Evolutionary conservation across 1,140 invertebrate species (phyloP).

Genomic region (Bombus turneri): DNA sequence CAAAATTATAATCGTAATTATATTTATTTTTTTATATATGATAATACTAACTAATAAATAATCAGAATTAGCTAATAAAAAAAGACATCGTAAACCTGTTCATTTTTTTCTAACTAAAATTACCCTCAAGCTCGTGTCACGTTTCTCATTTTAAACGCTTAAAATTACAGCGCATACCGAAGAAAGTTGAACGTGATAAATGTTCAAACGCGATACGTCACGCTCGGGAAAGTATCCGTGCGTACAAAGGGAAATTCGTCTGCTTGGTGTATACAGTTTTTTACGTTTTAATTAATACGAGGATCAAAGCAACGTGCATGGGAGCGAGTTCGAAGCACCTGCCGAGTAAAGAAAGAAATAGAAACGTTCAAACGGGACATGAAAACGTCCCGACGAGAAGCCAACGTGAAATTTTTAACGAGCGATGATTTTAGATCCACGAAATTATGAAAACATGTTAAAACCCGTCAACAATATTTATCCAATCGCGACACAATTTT

Average conservation of each 20-base stretch:
- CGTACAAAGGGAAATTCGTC: conserved; percentile 19
- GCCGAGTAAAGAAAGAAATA: conserved; percentile 3
- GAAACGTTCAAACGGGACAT: not conserved
- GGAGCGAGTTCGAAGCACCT: conserved; percentile 15
- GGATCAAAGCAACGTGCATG: conserved; percentile 25
- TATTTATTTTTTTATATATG: no score
- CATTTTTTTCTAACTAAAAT: not conserved
- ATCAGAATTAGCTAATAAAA: not conserved
- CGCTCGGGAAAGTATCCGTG: not conserved
- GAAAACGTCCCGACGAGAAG: not conserved
- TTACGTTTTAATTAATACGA: conserved; percentile 44
- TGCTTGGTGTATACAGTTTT: conserved; percentile 8
- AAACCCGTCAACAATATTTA: not conserved
- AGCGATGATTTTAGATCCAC: not conserved
- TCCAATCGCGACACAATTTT: conserved; percentile 15
- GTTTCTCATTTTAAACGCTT: not conserved
- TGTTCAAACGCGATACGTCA: conserved; percentile 17
- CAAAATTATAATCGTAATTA: no score
- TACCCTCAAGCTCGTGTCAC: not conserved
- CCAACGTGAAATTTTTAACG: conserved; percentile 13
- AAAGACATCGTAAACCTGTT: not conserved
- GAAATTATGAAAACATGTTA: conserved; percentile 15
- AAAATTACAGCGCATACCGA: not conserved
- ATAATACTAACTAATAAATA: not conserved
- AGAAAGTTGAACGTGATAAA: not conserved